phyloP scores from a whole-genome alignment of 2,888 invertebrate genomes.

The Aspidapion aeneum region DNA sequence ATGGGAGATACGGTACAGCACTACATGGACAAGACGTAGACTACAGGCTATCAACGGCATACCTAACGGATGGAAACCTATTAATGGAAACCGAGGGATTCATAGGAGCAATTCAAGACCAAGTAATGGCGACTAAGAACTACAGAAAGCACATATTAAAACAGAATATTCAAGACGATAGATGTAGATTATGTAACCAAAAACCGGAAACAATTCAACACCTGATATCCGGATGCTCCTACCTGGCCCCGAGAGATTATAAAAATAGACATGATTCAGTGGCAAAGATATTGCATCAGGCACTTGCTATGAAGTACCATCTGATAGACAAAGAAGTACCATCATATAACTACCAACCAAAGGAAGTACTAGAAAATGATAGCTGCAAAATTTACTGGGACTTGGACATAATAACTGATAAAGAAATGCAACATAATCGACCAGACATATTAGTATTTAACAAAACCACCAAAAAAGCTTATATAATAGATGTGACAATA shows the following conservation, averaged over 20 bases:
- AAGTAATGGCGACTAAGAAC: background rate
- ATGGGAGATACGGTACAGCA: background rate
- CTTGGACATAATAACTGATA: too few species aligned
- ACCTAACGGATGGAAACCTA: background rate
- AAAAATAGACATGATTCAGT: background rate
- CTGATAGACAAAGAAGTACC: too few species aligned
- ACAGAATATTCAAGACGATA: background rate
- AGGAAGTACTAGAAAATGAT: too few species aligned
- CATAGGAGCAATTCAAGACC: background rate
- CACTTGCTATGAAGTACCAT: too few species aligned
- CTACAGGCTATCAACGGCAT: background rate
- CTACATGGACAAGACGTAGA: background rate
- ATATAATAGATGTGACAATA: too few species aligned
- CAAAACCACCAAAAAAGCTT: too few species aligned
- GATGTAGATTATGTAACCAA: background rate
- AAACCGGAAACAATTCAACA: background rate
- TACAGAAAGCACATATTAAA: background rate
- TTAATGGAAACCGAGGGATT: background rate
- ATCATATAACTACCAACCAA: too few species aligned
- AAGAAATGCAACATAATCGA: too few species aligned
- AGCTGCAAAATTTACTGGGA: too few species aligned
- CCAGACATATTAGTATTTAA: too few species aligned
- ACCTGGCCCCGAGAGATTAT: background rate
- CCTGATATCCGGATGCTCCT: background rate
- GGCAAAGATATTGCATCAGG: background rate